phyloP scores from a whole-genome alignment of 2,888 invertebrate species.

The Lithosia quadra region DNA sequence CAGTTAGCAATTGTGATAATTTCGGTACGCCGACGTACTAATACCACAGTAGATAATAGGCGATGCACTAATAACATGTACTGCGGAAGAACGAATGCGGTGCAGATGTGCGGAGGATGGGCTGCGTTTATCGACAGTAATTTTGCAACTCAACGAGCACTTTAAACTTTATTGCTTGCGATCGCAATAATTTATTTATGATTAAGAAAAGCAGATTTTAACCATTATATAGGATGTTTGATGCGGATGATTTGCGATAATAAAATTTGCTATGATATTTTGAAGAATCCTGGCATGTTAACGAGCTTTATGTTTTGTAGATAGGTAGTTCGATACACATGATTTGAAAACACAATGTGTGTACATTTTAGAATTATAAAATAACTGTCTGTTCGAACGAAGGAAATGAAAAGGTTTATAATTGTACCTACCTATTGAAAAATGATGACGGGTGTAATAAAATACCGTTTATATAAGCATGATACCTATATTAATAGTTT shows the following conservation, averaged over 20 bases:
- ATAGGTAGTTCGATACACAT: no score
- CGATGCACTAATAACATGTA: slow-evolving; percentile 14
- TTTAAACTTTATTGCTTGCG: slow-evolving; percentile 28
- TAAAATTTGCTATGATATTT: not conserved
- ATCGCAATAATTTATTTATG: slow-evolving; percentile 18
- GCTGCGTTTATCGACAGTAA: slow-evolving; percentile 63
- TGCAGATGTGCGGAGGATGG: slow-evolving; percentile 35
- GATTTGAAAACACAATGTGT: no score
- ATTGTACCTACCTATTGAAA: not conserved
- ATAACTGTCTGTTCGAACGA: not conserved
- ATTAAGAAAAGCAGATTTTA: not conserved
- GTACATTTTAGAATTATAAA: not conserved
- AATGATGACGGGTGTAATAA: no score
- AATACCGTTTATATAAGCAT: no score
- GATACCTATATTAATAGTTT: no score
- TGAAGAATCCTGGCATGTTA: not conserved
- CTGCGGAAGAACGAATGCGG: slow-evolving; percentile 22
- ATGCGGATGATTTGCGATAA: not conserved
- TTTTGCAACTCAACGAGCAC: slow-evolving; percentile 54
- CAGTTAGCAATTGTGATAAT: slow-evolving; percentile 37
- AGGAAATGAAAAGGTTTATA: not conserved
- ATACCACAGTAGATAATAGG: slow-evolving; percentile 13
- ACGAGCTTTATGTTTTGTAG: no score
- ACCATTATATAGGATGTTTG: not conserved
- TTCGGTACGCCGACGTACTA: slow-evolving; percentile 32